Evolutionary conservation across 2,113 vertebrate species (phyloP), one percentile per base, ranked within the genome.

Genomic region (Eidolon helvum): DNA sequence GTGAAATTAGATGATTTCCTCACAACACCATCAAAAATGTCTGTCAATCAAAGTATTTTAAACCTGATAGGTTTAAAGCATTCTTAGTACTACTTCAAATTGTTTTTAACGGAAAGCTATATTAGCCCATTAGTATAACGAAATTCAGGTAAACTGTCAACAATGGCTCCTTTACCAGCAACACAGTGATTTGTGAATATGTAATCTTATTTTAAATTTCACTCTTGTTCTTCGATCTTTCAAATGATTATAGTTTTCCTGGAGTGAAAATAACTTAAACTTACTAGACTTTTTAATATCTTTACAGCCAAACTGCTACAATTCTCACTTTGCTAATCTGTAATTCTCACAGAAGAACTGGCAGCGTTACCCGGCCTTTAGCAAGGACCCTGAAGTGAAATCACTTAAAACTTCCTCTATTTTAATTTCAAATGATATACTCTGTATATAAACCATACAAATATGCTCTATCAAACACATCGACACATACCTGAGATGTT

Each of bases 231-330:
- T 98, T 94, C 82, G 96, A 96, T 98, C 91, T 98, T 98, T 98
- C 88, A 97, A 96, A 97, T 96, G 97, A 98, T 98, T 98, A 97
- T 96, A 95, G 97, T 97, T 98, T 98, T 97, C 95, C 94, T 96
- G 97, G 96, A 98, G 97, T 97, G 97, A 97, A 98, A 98, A 97
- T 97, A 98, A 98, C 97, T 97, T 98, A 98, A 98, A 98, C 97
- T 98, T 97, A 97, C 98, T 98, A 98, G 98, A 98, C 98, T 98
- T 98, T 98, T 98, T 98, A 98, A 98, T 98, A 98, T 98, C 98
- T 98, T 98, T 98, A 94, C 97, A 98, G 98, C 97, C 98, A 98
- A 97, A 98, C 97, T 98, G 98, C 96, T 98, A 98, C 97, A 98
- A 94, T 98, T 98, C 98, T 98, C 98, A 98, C 98, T 98, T 98